Conservation (phyloP, 2,888 invertebrate species). For the Micropterix aruncella region DNA sequence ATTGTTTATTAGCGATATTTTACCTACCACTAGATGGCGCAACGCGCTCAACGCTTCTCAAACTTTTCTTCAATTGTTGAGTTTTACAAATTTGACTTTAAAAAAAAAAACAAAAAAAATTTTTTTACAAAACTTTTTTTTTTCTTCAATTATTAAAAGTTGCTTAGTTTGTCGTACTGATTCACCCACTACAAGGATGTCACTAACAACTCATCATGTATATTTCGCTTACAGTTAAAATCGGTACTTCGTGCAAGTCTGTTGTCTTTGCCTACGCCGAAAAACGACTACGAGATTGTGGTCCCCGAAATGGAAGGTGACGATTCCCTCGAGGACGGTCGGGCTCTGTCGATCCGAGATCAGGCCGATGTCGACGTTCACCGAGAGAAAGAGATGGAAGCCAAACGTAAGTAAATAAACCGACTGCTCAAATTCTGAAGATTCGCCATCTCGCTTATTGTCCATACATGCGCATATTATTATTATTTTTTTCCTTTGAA, state of each 20-base stretch:
- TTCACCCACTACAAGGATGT: too few relatives aligned
- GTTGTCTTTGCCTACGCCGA: conserved; percentile 72
- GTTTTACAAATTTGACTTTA: too few relatives aligned
- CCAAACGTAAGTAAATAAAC: conserved; percentile 41
- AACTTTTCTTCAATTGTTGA: too few relatives aligned
- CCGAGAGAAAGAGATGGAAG: conserved; percentile 50
- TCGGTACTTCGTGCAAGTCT: conserved; percentile 66
- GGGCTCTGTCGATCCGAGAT: conserved; percentile 48
- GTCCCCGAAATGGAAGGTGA: conserved; percentile 72
- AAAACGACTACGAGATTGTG: conserved; percentile 97
- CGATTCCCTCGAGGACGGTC: conserved; percentile 18
- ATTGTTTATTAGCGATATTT: too few relatives aligned
- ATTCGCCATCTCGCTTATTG: conserved; percentile 1
- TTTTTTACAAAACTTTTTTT: too few relatives aligned
- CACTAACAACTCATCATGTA: too few relatives aligned
- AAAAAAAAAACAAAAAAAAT: too few relatives aligned
- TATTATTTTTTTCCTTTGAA: conserved; percentile 2
- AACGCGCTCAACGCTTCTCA: too few relatives aligned
- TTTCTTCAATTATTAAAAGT: too few relatives aligned
- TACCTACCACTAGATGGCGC: too few relatives aligned
- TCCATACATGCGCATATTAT: background rate
- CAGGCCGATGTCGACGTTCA: conserved; percentile 75
- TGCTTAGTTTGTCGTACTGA: too few relatives aligned
- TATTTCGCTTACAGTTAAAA: too few relatives aligned
- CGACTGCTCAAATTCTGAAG: conserved; percentile 5